phyloP scores from a whole-genome alignment of 2,888 invertebrate genomes.

The Pollenia labialis region DNA sequence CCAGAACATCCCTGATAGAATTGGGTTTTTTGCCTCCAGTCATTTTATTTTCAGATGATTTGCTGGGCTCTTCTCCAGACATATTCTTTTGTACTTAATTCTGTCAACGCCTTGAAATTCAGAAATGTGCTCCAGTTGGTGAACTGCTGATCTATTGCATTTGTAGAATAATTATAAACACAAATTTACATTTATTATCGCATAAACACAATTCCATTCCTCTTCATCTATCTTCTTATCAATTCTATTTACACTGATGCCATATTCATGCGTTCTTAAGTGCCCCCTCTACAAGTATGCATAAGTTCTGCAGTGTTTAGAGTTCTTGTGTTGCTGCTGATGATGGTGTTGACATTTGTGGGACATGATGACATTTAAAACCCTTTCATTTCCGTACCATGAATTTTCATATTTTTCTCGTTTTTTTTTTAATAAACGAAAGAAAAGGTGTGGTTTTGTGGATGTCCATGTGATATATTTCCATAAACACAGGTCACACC shows the following conservation, averaged over 20 bases:
- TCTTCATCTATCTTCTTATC: not conserved
- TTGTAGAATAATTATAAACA: constrained; percentile 40
- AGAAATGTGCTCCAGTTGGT: too few relatives aligned
- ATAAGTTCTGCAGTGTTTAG: not conserved
- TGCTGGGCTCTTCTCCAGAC: too few relatives aligned
- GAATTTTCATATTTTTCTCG: constrained; percentile 6
- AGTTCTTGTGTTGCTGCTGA: not conserved
- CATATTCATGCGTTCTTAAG: constrained; percentile 37
- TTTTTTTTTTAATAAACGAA: not conserved
- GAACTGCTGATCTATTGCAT: not conserved
- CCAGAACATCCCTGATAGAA: too few relatives aligned
- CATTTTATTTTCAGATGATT: too few relatives aligned
- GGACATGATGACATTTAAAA: constrained; percentile 56
- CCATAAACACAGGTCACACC: constrained; percentile 34
- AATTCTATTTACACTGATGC: constrained; percentile 5
- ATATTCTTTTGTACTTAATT: too few relatives aligned
- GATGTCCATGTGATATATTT: not conserved
- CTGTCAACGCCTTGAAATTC: too few relatives aligned
- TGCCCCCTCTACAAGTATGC: not conserved
- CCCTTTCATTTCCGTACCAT: constrained; percentile 57
- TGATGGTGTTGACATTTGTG: constrained; percentile 49
- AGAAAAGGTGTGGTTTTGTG: constrained; percentile 45
- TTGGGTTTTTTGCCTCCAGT: too few relatives aligned
- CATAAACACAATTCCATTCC: not conserved
- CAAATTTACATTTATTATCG: constrained; percentile 31